Percentiles rank a stretch among this genome's conserved stretches.
Evolutionary conservation across 2,797 vertebrate species (phyloP).

Genomic region (Pteronotus mesoamericanus): DNA sequence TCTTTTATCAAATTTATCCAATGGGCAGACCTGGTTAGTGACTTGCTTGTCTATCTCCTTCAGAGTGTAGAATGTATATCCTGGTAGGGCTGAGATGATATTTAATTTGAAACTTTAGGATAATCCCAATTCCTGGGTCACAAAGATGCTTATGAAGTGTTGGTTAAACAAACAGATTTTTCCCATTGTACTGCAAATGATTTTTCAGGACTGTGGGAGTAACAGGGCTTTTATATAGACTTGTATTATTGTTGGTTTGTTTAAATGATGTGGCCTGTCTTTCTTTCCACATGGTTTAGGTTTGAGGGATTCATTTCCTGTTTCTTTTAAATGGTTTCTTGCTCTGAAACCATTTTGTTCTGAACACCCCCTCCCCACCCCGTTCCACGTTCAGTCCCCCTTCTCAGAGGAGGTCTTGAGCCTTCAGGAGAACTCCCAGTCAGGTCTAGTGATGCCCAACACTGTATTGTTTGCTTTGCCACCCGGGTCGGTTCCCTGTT

Average conservation of each 20-base stretch:
- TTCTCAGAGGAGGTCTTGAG: constrained; percentile 46
- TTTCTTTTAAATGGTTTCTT: constrained; percentile 62
- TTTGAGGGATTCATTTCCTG: constrained; percentile 69
- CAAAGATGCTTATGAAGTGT: constrained; percentile 9
- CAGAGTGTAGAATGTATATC: neutral
- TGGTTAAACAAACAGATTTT: constrained; percentile 42
- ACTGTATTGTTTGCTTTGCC: constrained; percentile 58
- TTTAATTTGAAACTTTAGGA: constrained; percentile 46
- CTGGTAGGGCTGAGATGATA: neutral
- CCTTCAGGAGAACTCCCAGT: constrained; percentile 42
- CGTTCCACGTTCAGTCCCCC: neutral
- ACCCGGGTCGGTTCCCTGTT: constrained; percentile 50
- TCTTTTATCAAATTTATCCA: neutral
- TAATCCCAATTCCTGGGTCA: neutral
- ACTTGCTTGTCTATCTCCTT: neutral
- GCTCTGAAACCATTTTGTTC: constrained; percentile 37
- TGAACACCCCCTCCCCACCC: neutral
- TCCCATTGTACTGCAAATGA: neutral
- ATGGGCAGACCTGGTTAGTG: neutral
- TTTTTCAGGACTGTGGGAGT: constrained; percentile 49
- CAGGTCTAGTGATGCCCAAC: neutral
- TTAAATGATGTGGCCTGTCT: constrained; percentile 60
- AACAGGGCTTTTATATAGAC: constrained; percentile 30
- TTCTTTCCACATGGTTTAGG: constrained; percentile 67
- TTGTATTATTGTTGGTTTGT: constrained; percentile 52